phyloP scores from a whole-genome alignment of 2,113 vertebrate species.

The Trachemys scripta region DNA sequence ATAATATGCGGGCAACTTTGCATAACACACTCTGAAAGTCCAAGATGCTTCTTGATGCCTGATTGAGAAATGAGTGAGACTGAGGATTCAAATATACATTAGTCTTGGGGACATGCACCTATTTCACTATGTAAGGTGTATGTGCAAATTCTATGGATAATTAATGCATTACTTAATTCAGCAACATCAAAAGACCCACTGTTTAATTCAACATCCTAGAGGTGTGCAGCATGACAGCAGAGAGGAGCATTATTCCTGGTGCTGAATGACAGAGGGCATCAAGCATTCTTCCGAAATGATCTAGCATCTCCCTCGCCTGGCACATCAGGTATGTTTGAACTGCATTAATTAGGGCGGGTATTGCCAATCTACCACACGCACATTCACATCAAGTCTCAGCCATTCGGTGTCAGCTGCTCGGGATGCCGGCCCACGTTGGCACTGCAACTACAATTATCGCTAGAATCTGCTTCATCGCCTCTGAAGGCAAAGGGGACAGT shows the following conservation, averaged over 20 bases:
- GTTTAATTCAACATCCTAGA: conserved; percentile 64
- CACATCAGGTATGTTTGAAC: conserved; percentile 5
- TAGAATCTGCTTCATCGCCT: accelerated
- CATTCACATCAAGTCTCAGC: neutral
- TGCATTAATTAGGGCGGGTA: neutral
- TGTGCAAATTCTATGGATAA: conserved; percentile 61
- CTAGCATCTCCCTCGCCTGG: neutral
- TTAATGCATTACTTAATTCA: conserved; percentile 62
- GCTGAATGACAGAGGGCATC: conserved; percentile 57
- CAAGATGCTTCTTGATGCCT: accelerated
- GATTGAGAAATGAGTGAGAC: accelerated
- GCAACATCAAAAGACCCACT: conserved; percentile 61
- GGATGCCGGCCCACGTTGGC: neutral
- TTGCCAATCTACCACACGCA: neutral
- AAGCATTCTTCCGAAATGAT: conserved; percentile 45
- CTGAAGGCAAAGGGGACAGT: accelerated
- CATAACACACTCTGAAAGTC: neutral
- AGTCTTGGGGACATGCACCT: neutral
- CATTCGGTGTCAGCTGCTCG: neutral
- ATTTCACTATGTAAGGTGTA: neutral
- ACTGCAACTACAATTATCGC: accelerated
- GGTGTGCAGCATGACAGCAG: conserved; percentile 16
- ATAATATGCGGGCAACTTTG: neutral
- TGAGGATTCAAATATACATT: neutral
- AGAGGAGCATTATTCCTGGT: conserved; percentile 23